A percentile compares a stretch with the other conserved stretches of the same genome.
Evolutionary conservation across 1,140 invertebrate genomes (phyloP).

Genomic region (Tigriopus japonicus): DNA sequence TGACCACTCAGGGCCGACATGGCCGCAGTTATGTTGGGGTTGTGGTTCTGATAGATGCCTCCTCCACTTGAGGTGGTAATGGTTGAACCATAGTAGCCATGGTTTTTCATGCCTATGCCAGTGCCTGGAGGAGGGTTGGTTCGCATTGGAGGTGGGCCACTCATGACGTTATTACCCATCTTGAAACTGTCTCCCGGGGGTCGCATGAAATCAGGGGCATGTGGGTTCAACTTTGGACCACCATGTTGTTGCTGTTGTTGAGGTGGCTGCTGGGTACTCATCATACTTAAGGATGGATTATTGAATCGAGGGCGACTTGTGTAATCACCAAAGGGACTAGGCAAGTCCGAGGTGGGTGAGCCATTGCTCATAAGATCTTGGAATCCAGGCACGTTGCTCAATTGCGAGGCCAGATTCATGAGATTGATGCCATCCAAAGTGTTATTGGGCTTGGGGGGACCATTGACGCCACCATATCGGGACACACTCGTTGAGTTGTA

Average conservation of each 20-base stretch:
- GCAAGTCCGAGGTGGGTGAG: not conserved
- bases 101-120: too few relatives aligned
- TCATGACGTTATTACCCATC: too few relatives aligned
- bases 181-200: not conserved
- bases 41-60: too few relatives aligned
- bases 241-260: not conserved
- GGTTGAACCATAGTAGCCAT: too few relatives aligned
- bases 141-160: too few relatives aligned
- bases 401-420: not conserved
- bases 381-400: not conserved
- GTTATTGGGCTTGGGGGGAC: too few relatives aligned
- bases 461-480: too few relatives aligned
- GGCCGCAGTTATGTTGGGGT: too few relatives aligned
- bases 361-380: not conserved
- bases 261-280: not conserved
- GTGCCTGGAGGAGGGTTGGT: too few relatives aligned
- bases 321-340: not conserved
- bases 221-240: not conserved
- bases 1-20: too few relatives aligned
- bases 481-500: too few relatives aligned
- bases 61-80: too few relatives aligned
- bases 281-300: not conserved
- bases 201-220: constrained; percentile 11
- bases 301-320: not conserved
- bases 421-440: not conserved